Base-by-base conservation (phyloP, 2,797 vertebrate species). In the Salmo trutta region DNA sequence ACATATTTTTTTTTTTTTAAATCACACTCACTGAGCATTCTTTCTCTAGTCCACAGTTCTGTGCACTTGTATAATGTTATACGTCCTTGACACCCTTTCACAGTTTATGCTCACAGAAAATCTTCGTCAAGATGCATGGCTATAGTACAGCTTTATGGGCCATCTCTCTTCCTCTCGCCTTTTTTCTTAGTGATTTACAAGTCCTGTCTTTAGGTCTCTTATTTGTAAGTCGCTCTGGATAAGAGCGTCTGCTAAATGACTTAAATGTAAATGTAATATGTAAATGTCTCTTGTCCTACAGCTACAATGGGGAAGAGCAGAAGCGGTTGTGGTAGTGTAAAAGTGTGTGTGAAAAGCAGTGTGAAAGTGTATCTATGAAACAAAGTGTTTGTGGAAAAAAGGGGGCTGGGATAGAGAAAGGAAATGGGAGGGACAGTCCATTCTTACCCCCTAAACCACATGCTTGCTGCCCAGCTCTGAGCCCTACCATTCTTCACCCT, bases 321-420 rank as follows among this genome's bases (percentile, higher is more conserved):
- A 8, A 5, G 5, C 5, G 68, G 69, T 53, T 33, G 74, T 24
- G 76, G 56, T 68, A 76, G 71, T 78, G 52, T 73, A 71, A 65
- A 78, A 74, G 69, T 74, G 75, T 76, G 75, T 80, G 78, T 53
- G 41, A 68, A 74, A 27, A 47, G 33, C 52, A 56, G 70, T 69
- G 33, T 62, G 73, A 66, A 31, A 71, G 53, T 76, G 75, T 59
- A 47, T 52, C 27, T 41, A 10, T 41, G 36, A 10, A 41, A 8
- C 6, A 51, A 69, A 62, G 71, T 69, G 67, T 77, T 73, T 75
- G 77, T 70, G 81, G 79, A 77, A 69, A 75, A 82, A 84, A 82
- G 54, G 41, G 75, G 70, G 53, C 75, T 79, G 67, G 68, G 69
- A 53, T 41, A 41, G 54, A 29, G 75, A 56, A 59, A 73, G 51